Percentiles rank a stretch among this genome's conserved stretches.
phyloP scores from a whole-genome alignment of 1,140 invertebrate genomes.

The Stegodyphus mimosarum region DNA sequence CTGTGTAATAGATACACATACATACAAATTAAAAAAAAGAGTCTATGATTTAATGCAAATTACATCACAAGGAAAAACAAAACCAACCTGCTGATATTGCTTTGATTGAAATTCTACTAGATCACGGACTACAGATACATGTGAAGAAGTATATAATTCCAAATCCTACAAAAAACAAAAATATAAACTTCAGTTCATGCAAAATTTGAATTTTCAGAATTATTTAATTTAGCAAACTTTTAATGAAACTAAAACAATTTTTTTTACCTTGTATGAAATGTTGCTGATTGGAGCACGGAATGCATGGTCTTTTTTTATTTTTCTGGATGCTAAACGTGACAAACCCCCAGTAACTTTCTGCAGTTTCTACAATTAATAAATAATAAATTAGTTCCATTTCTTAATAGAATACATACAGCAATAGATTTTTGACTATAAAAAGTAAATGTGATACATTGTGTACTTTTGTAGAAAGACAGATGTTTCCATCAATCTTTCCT shows the following conservation, averaged over 20 bases:
- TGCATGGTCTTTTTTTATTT: slow-evolving; percentile 77
- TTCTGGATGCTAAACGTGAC: slow-evolving; percentile 82
- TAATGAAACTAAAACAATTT: no score
- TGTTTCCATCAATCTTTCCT: no score
- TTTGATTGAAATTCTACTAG: slow-evolving; percentile 78
- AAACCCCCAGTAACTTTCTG: slow-evolving; percentile 88
- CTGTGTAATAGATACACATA: no score
- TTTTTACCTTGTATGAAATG: slow-evolving; percentile 47
- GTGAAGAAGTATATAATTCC: slow-evolving; percentile 69
- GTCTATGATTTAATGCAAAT: no score
- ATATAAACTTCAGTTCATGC: not conserved
- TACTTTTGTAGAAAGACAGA: not conserved
- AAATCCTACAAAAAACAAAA: slow-evolving; percentile 67
- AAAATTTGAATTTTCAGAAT: not conserved
- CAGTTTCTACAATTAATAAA: slow-evolving; percentile 21
- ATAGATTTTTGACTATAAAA: not conserved
- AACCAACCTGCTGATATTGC: slow-evolving; percentile 77
- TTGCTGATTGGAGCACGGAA: slow-evolving; percentile 70
- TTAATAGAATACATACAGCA: not conserved
- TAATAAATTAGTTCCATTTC: not conserved
- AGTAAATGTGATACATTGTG: not conserved
- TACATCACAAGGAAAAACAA: no score
- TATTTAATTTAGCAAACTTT: not conserved
- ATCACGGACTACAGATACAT: slow-evolving; percentile 75
- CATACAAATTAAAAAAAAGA: no score